Evolutionary conservation across 1,140 invertebrate species (phyloP).

Genomic region (Tetramorium alpestre): DNA sequence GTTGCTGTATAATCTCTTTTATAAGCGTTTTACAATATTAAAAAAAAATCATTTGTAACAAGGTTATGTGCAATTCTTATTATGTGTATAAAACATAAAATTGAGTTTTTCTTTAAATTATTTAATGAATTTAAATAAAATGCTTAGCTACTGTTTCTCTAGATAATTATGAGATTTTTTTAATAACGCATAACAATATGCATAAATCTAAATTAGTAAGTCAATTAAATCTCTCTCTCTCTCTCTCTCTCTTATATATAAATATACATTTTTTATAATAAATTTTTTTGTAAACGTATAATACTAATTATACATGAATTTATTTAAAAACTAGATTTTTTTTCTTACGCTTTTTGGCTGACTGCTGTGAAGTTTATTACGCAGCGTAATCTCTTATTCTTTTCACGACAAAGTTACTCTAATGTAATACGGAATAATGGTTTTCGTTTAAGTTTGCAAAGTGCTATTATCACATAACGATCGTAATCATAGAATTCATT

Average conservation of each 20-base stretch:
- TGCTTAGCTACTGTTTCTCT: neutral
- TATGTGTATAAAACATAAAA: neutral
- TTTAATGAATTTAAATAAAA: neutral
- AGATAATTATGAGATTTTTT: neutral
- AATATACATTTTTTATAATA: neutral
- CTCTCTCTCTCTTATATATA: neutral
- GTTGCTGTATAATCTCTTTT: neutral
- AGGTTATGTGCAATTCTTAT: neutral
- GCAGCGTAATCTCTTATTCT: constrained; percentile 64
- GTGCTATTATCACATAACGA: constrained; percentile 53
- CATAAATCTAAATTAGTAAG: neutral
- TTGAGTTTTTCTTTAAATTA: neutral
- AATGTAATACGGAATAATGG: constrained; percentile 61
- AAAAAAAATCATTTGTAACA: neutral
- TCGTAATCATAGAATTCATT: constrained; percentile 66
- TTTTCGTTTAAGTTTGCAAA: constrained; percentile 66
- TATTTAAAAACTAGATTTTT: constrained; percentile 52
- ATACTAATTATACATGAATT: neutral
- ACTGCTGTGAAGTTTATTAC: constrained; percentile 66
- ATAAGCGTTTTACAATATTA: neutral
- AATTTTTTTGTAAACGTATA: neutral
- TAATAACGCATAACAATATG: neutral
- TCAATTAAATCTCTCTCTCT: neutral
- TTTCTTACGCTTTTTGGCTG: constrained; percentile 23
- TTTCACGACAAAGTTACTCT: constrained; percentile 65